Percentiles rank a stretch among this genome's conserved stretches.
These are phyloP conservation scores for Eugnorisma glareosa DNA, from an alignment of 2,888 invertebrate species.

Conservation along the genomic window DNA sequence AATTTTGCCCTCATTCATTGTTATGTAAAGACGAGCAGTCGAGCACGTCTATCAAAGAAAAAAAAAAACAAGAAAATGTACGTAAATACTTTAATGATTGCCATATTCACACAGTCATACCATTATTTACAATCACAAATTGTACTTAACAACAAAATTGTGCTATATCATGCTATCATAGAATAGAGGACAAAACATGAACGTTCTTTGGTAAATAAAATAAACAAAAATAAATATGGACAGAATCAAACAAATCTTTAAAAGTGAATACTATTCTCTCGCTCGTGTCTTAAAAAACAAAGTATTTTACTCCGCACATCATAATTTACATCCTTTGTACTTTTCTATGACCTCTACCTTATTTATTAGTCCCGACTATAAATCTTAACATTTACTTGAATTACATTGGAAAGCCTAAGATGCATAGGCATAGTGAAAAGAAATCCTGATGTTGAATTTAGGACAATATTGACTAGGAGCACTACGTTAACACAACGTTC, in stretches of 20 bases:
- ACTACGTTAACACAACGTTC: slow-evolving; percentile 37
- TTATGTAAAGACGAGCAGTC: background rate
- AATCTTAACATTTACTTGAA: slow-evolving; percentile 62
- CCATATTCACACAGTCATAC: slow-evolving; percentile 89
- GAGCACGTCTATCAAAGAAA: background rate
- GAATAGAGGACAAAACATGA: slow-evolving; percentile 70
- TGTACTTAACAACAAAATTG: slow-evolving; percentile 88
- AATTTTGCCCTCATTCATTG: background rate
- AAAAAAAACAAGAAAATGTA: slow-evolving; percentile 71
- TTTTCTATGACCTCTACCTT: slow-evolving; percentile 80
- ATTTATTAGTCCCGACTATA: slow-evolving; percentile 74
- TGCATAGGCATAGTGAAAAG: slow-evolving; percentile 57
- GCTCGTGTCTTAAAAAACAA: slow-evolving; percentile 71
- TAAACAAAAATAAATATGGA: slow-evolving; percentile 77
- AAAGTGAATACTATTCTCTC: slow-evolving; percentile 64
- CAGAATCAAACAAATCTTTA: slow-evolving; percentile 73
- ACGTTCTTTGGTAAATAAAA: slow-evolving; percentile 75
- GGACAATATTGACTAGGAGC: slow-evolving; percentile 57
- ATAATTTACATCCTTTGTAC: slow-evolving; percentile 76
- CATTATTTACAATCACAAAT: slow-evolving; percentile 88
- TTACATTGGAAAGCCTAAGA: slow-evolving; percentile 51
- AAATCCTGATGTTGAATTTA: slow-evolving; percentile 43
- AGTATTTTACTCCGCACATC: slow-evolving; percentile 48
- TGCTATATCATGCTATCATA: slow-evolving; percentile 80
- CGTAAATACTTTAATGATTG: slow-evolving; percentile 90